Conservation (phyloP, 2,797 vertebrate species). For the Phoebastria nigripes region DNA sequence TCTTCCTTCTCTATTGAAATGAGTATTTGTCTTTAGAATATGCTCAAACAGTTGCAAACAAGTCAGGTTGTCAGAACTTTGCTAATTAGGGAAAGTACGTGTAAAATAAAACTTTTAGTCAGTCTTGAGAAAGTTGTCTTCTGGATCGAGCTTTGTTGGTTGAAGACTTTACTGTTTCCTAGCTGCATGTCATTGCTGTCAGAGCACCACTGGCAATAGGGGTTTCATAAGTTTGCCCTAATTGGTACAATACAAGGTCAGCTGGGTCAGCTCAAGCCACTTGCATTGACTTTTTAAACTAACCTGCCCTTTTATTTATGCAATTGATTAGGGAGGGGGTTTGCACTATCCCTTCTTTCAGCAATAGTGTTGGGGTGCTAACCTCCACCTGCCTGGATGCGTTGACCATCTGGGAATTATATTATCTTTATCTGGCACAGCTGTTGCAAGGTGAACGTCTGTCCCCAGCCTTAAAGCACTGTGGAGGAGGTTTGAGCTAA, state of each 20-base stretch:
- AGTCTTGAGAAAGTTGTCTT: not conserved
- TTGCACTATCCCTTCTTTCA: not conserved
- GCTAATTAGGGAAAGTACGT: not conserved
- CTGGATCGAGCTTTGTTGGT: not conserved
- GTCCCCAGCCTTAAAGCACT: not conserved
- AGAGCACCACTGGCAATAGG: not conserved
- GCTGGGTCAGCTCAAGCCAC: not conserved
- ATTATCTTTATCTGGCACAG: not conserved
- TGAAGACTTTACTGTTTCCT: not conserved
- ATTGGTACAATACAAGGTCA: not conserved
- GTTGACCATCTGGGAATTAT: not conserved
- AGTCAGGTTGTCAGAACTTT: not conserved
- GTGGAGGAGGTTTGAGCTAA: not conserved
- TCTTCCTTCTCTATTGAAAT: not conserved
- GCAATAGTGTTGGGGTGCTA: not conserved
- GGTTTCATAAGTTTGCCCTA: not conserved
- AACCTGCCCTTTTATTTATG: not conserved
- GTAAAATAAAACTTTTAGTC: not conserved
- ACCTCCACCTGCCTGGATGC: not conserved
- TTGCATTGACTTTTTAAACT: not conserved
- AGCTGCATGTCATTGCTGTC: not conserved
- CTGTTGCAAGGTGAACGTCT: not conserved
- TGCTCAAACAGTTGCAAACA: not conserved
- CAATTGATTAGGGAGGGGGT: rapidly evolving
- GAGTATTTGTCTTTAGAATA: not conserved